A percentile compares a stretch with the other conserved stretches of the same genome.
These are phyloP conservation scores for Siniperca obscura DNA, from an alignment of 2,797 vertebrate species.

Conservation along the genomic window DNA sequence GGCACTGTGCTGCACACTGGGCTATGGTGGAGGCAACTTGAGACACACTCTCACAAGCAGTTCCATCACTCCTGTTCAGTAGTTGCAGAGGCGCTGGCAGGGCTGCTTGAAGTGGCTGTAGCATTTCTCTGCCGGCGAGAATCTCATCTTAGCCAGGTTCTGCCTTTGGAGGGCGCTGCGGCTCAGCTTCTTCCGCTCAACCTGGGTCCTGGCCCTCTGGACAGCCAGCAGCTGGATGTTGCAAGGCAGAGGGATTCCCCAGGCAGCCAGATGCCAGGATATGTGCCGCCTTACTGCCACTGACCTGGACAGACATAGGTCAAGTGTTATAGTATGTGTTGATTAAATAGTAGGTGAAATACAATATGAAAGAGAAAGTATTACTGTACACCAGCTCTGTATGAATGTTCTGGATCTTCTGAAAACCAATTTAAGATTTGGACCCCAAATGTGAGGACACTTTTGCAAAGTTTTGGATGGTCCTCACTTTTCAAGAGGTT, in stretches of 20 bases:
- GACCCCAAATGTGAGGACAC: not conserved
- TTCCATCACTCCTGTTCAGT: conserved; percentile 56
- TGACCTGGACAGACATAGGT: conserved; percentile 68
- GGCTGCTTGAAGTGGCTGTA: conserved; percentile 84
- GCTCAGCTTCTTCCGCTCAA: conserved; percentile 78
- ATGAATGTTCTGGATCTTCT: not conserved
- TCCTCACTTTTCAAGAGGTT: not conserved
- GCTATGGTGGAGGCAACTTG: conserved; percentile 14
- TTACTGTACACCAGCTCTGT: not conserved
- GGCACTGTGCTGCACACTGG: conserved; percentile 9
- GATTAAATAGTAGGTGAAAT: not conserved
- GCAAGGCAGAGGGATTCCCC: conserved; percentile 73
- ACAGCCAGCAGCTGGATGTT: conserved; percentile 61
- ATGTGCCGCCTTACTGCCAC: conserved; percentile 70
- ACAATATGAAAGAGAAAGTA: not conserved
- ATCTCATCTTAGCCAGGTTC: conserved; percentile 78
- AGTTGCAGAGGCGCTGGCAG: conserved; percentile 82
- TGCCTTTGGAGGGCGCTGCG: conserved; percentile 80
- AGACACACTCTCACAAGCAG: not conserved
- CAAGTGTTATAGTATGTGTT: not conserved
- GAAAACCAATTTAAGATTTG: not conserved
- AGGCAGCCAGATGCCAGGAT: conserved; percentile 80
- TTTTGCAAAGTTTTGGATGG: too few relatives aligned
- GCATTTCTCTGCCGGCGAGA: conserved; percentile 69
- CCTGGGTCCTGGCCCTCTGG: conserved; percentile 68